Percentiles rank a stretch among this genome's conserved stretches.
These are phyloP conservation scores for Dynastes grantii DNA, from an alignment of 2,888 invertebrate genomes.

Conservation along the genomic window DNA sequence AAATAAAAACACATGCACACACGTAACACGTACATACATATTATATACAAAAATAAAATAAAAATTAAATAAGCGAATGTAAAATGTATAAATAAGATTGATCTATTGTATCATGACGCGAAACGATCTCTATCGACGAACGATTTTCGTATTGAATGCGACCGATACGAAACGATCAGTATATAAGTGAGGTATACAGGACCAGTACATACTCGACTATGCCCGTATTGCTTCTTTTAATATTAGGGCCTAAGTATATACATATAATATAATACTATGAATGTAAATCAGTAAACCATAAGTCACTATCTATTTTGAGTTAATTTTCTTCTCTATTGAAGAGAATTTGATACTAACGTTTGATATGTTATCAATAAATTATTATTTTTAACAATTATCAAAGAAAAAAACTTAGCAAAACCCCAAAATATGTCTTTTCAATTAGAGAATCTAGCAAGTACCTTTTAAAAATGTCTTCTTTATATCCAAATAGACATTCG, in stretches of 20 bases:
- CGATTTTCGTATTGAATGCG: conserved; percentile 17
- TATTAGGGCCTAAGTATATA: conserved; percentile 60
- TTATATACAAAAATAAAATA: neutral
- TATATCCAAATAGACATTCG: too few species aligned
- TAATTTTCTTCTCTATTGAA: conserved; percentile 51
- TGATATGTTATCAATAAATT: conserved; percentile 17
- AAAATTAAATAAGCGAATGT: conserved; percentile 21
- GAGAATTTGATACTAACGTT: conserved; percentile 32
- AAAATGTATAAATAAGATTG: neutral
- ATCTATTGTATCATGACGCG: conserved; percentile 24
- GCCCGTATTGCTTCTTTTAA: conserved; percentile 50
- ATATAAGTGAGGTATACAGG: conserved; percentile 46
- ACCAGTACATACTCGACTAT: conserved; percentile 45
- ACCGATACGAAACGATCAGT: conserved; percentile 32
- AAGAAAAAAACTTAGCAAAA: too few species aligned
- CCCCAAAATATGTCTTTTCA: too few species aligned
- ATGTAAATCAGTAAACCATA: conserved; percentile 46
- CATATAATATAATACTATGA: conserved; percentile 35
- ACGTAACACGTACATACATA: conserved; percentile 15
- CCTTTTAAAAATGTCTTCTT: too few species aligned
- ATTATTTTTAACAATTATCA: neutral
- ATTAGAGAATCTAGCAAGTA: neutral
- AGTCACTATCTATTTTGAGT: conserved; percentile 44
- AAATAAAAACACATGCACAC: conserved; percentile 46
- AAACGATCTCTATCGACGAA: conserved; percentile 27